Evolutionary conservation across 2,113 vertebrate genomes (phyloP).

Genomic region (Chamaea fasciata): DNA sequence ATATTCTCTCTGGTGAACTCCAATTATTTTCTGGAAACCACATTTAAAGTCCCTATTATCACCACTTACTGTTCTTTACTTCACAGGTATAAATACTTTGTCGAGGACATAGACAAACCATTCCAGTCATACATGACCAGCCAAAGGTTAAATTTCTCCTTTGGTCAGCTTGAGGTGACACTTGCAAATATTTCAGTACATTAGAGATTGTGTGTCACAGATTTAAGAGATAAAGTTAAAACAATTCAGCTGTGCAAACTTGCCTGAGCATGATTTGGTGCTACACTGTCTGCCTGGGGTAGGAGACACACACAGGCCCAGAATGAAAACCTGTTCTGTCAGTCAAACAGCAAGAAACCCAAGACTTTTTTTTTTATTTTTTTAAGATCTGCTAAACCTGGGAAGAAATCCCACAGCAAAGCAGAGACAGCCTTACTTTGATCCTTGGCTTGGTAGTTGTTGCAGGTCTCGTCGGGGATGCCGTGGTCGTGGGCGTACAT

Average conservation of each 20-base stretch:
- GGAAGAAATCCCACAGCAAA: not conserved
- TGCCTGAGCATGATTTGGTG: slow-evolving; percentile 1
- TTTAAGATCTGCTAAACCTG: not conserved
- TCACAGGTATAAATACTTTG: not conserved
- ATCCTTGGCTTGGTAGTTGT: slow-evolving; percentile 97
- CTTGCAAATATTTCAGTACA: not conserved
- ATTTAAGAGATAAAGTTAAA: not conserved
- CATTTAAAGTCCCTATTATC: not conserved
- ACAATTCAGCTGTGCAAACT: not conserved
- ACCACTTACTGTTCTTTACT: not conserved
- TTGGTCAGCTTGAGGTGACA: not conserved
- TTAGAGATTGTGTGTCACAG: not conserved
- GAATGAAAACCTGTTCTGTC: not conserved
- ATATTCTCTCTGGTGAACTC: not conserved
- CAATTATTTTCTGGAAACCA: not conserved
- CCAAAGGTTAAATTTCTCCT: not conserved
- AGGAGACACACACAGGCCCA: not conserved
- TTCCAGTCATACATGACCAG: not conserved
- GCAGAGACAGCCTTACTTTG: slow-evolving; percentile 74
- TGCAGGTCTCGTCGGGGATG: slow-evolving; percentile 97
- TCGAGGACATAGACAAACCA: not conserved
- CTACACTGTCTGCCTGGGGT: not conserved
- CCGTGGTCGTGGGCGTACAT: slow-evolving; percentile 83
- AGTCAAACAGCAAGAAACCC: not conserved
- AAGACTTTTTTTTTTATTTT: not conserved